phyloP scores from a whole-genome alignment of 2,113 vertebrate species.

The Etheostoma spectabile region DNA sequence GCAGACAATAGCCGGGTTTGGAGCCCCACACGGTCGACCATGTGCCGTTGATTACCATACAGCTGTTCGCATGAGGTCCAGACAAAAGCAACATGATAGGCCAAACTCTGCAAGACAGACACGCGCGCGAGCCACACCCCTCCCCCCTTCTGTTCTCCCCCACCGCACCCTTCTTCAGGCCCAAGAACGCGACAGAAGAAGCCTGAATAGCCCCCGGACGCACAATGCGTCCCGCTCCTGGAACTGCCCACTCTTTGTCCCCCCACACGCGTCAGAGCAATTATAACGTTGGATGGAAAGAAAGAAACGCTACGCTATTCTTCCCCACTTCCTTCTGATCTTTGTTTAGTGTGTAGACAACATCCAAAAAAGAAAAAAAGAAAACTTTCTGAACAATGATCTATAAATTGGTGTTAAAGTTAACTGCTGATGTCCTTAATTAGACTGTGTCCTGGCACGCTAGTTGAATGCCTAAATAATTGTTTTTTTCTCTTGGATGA shows the following conservation, averaged over 20 bases:
- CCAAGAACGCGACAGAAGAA: slow-evolving; percentile 40
- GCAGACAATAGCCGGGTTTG: slow-evolving; percentile 69
- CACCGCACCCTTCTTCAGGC: background rate
- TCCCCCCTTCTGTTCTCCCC: background rate
- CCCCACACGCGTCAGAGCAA: slow-evolving; percentile 76
- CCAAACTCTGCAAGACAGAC: slow-evolving; percentile 32
- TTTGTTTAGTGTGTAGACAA: slow-evolving; percentile 23
- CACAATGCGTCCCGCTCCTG: slow-evolving; percentile 49
- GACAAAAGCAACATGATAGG: slow-evolving; percentile 78
- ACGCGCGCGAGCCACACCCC: background rate
- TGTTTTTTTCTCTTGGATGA: background rate
- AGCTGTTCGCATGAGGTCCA: slow-evolving; percentile 82
- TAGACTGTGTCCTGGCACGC: background rate
- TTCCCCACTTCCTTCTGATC: slow-evolving; percentile 55
- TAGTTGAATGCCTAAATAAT: background rate
- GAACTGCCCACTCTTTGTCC: slow-evolving; percentile 61
- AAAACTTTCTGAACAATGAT: slow-evolving; percentile 28
- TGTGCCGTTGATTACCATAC: slow-evolving; percentile 86
- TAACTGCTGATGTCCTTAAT: background rate
- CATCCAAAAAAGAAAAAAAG: background rate
- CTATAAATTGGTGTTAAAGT: background rate
- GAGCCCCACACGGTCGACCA: slow-evolving; percentile 70
- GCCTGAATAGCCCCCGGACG: slow-evolving; percentile 28
- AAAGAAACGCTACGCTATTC: slow-evolving; percentile 44
- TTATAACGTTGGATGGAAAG: slow-evolving; percentile 60